Evolutionary conservation across 2,113 vertebrate species (phyloP).

Genomic region (Labrus mixtus): DNA sequence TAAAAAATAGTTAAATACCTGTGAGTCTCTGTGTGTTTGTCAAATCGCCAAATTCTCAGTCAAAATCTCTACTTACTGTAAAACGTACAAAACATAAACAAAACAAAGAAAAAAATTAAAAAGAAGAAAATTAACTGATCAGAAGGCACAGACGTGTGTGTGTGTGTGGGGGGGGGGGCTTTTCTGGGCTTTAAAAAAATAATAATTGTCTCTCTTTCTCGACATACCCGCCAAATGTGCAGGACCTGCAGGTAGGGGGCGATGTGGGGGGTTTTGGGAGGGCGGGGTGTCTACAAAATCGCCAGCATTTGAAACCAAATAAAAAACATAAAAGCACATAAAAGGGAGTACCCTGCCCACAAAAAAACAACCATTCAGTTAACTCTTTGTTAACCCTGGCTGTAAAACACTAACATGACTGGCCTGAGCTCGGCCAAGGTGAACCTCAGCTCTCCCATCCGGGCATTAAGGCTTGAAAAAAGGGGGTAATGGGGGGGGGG

Average conservation of each 20-base stretch:
- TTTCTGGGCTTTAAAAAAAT: slow-evolving; percentile 37
- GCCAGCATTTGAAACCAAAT: slow-evolving; percentile 49
- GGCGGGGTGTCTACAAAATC: slow-evolving; percentile 41
- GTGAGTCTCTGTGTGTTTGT: slow-evolving; percentile 90
- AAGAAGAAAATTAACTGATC: slow-evolving; percentile 67
- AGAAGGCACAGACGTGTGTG: slow-evolving; percentile 82
- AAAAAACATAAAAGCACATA: slow-evolving; percentile 47
- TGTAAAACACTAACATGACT: slow-evolving; percentile 41
- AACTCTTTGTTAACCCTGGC: slow-evolving; percentile 36
- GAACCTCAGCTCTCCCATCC: slow-evolving; percentile 40
- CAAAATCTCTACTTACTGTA: slow-evolving; percentile 71
- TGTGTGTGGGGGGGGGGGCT: too few species aligned
- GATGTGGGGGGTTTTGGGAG: neutral
- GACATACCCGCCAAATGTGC: slow-evolving; percentile 60
- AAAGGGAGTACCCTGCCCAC: slow-evolving; percentile 71
- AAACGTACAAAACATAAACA: slow-evolving; percentile 68
- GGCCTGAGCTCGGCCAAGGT: slow-evolving; percentile 42
- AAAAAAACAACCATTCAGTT: slow-evolving; percentile 44
- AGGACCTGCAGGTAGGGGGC: slow-evolving; percentile 51
- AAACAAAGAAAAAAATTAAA: slow-evolving; percentile 34
- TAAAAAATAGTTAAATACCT: slow-evolving; percentile 93
- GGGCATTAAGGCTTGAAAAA: slow-evolving; percentile 49
- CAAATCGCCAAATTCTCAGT: slow-evolving; percentile 77
- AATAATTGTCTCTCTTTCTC: slow-evolving; percentile 54
- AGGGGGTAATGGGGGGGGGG: neutral